Base-by-base conservation (phyloP, 2,888 invertebrate species). In the Dasypolia templi region DNA sequence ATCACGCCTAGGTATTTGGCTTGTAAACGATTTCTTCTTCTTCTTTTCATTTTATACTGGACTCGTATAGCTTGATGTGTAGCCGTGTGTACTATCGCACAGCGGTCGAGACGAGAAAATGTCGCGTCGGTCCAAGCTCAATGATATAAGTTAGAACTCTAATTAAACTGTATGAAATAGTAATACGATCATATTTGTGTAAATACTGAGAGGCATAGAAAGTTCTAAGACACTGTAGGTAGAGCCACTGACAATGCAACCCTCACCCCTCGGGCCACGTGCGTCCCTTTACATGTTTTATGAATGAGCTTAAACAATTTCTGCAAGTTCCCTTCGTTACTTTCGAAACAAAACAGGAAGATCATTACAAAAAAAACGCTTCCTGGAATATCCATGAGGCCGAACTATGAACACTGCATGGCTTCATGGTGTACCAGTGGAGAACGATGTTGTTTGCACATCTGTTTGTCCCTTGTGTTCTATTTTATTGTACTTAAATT, bases 271-370 rank as follows among this genome's bases (percentile, higher is more conserved):
- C 72, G 82, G 76, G 85, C 89, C 92, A 92, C 92, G 93, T 92
- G 92, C 92, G 89, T 82, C 90, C 90, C 89, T 88, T 86, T 90
- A 89, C 91, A 94, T 94, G 92, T 93, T 94, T 94, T 94, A 94
- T 94, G 92, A 93, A 93, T 93, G 92, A 92, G 92, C 89, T 90
- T 85, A 88, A n/a, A 85, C 89, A 92, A 91, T 91, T 91, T 91
- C 88, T 89, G 85, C 89, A 87, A 90, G 88, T 89, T 91, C 90
- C 91, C 90, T 90, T 91, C 88, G 87, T 91, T 92, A 91, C 89
- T 91, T 91, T 81, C 77, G 86, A 82, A 88, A 89, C 88, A 88
- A 90, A 90, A 89, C 86, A 87, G 80, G 87, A 80, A 86, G 81
- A 87, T 89, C 91, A 89, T 91, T 91, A 90, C 88, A 89, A 89